phyloP scores from a whole-genome alignment of 2,113 vertebrate species.

The Stigmatopora argus region DNA sequence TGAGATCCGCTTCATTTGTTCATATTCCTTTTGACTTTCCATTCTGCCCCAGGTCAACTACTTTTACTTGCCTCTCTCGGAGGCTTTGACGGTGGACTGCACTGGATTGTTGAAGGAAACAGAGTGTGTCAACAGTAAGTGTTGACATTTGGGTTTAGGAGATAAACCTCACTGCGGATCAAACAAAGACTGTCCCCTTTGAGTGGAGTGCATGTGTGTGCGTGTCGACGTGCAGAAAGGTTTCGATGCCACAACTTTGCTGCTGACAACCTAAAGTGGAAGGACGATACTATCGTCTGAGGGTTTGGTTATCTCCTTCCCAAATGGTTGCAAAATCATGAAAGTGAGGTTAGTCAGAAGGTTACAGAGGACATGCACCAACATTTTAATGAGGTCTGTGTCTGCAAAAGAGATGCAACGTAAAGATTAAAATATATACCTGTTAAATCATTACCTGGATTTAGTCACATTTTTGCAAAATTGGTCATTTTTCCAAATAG shows the following conservation, averaged over 20 bases:
- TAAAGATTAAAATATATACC: slow-evolving; percentile 1
- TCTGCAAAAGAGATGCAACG: neutral
- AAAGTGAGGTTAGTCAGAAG: slow-evolving; percentile 27
- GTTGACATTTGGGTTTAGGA: slow-evolving; percentile 61
- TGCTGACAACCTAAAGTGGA: slow-evolving; percentile 38
- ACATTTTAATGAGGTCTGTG: slow-evolving; percentile 20
- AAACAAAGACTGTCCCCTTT: slow-evolving; percentile 49
- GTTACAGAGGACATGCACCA: neutral
- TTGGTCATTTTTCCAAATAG: neutral
- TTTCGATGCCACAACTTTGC: slow-evolving; percentile 38
- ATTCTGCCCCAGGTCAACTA: slow-evolving; percentile 46
- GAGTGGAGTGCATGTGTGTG: slow-evolving; percentile 24
- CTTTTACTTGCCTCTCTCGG: slow-evolving; percentile 37
- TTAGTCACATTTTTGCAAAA: slow-evolving; percentile 1
- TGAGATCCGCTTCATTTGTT: neutral
- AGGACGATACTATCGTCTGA: slow-evolving; percentile 28
- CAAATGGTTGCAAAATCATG: slow-evolving; percentile 30
- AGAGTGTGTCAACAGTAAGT: slow-evolving; percentile 54
- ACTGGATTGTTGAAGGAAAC: slow-evolving; percentile 46
- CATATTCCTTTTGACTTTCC: slow-evolving; percentile 39
- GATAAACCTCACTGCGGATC: slow-evolving; percentile 62
- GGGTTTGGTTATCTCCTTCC: slow-evolving; percentile 41
- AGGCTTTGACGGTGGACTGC: slow-evolving; percentile 35
- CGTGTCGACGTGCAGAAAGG: slow-evolving; percentile 14
- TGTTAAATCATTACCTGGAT: neutral